These are phyloP conservation scores for Hoplodrina ambigua DNA, from an alignment of 2,888 invertebrate species.

Conservation along the genomic window DNA sequence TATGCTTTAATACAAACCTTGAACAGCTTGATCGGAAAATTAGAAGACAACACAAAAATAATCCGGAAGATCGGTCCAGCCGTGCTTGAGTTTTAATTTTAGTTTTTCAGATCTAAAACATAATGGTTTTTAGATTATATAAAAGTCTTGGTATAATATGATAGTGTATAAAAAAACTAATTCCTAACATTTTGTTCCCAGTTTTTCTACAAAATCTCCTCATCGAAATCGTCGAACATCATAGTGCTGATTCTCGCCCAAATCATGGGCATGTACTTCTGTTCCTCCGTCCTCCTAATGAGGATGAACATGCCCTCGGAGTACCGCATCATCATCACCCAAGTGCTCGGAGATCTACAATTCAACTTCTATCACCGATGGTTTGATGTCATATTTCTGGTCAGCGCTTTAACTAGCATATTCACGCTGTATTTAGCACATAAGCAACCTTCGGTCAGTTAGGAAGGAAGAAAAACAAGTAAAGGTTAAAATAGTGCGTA, in stretches of 20 bases:
- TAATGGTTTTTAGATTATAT: no score
- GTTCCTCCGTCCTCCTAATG: conserved; percentile 98
- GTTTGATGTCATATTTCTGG: conserved; percentile 99
- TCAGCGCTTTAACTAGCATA: conserved; percentile 98
- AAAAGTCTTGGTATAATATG: no score
- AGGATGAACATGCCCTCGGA: conserved; percentile 99
- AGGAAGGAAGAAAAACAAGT: conserved; percentile 42
- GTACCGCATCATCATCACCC: conserved; percentile 96
- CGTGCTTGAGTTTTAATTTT: no score
- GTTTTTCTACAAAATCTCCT: conserved; percentile 99
- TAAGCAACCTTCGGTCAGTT: conserved; percentile 93
- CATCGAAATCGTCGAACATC: conserved; percentile 99
- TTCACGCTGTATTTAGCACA: conserved; percentile 98
- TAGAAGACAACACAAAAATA: no score
- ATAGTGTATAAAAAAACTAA: neutral
- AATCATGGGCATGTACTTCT: conserved; percentile 99
- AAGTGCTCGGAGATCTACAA: conserved; percentile 98
- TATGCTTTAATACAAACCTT: no score
- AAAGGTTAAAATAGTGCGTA: neutral
- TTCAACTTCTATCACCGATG: conserved; percentile 99
- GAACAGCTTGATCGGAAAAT: no score
- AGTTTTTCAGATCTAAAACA: no score
- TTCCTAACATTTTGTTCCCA: conserved; percentile 77
- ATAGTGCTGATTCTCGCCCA: conserved; percentile 99
- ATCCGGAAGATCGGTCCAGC: no score